A percentile compares a stretch with the other conserved stretches of the same genome.
Evolutionary conservation across 2,888 invertebrate species (phyloP).

Genomic region (Chalcosyrphus nemorum): DNA sequence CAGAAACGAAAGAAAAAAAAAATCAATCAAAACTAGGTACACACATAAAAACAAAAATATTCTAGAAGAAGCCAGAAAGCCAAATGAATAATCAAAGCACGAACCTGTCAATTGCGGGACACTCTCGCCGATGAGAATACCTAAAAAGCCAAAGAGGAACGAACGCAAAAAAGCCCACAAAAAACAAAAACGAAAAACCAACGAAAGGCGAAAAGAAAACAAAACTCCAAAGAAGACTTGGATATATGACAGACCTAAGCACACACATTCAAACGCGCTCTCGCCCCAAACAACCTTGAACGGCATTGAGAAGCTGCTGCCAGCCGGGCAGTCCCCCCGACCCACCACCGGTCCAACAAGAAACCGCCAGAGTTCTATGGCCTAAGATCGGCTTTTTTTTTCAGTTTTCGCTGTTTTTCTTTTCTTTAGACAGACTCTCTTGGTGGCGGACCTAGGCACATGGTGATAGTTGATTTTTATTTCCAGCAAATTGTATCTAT

Average conservation of each 20-base stretch:
- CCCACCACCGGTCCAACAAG: conserved; percentile 28
- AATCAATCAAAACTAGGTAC: conserved; percentile 40
- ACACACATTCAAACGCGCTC: conserved; percentile 24
- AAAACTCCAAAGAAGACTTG: conserved; percentile 12
- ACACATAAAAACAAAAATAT: conserved; percentile 44
- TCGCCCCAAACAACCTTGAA: conserved; percentile 66
- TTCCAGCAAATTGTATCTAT: conserved; percentile 49
- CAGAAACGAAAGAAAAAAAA: conserved; percentile 2
- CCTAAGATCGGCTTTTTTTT: conserved; percentile 43
- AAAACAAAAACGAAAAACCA: conserved; percentile 1
- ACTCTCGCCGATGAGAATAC: conserved; percentile 53
- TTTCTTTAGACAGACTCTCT: conserved; percentile 24
- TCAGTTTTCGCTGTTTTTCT: conserved; percentile 38
- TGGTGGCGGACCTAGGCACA: conserved; percentile 51
- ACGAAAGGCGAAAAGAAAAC: conserved; percentile 3
- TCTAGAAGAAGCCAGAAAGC: conserved; percentile 41
- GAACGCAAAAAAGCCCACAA: conserved; percentile 51
- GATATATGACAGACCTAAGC: conserved; percentile 24
- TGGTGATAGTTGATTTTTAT: conserved; percentile 62
- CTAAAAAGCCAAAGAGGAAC: conserved; percentile 60
- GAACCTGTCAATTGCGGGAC: conserved; percentile 71
- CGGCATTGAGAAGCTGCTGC: conserved; percentile 70
- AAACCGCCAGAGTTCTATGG: conserved; percentile 59
- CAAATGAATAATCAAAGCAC: conserved; percentile 66
- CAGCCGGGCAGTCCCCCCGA: conserved; percentile 6